Evolutionary conservation across 2,113 vertebrate species (phyloP), one percentile per base, ranked within the genome.

Genomic region (Narcine bancroftii): DNA sequence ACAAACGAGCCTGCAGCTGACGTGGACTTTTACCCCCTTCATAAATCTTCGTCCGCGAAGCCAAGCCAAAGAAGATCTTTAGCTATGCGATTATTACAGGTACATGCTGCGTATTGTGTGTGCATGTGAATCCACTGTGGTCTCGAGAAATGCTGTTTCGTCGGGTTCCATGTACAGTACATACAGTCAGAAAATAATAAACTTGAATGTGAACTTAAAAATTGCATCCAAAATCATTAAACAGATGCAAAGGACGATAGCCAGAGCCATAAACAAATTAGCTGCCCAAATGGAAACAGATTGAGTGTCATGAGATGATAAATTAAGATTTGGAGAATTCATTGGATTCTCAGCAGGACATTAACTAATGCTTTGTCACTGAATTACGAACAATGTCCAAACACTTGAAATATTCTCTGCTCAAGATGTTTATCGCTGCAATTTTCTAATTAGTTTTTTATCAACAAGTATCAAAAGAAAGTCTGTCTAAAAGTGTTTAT

Each of bases 391-490:
- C 81, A 60, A 87, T 10, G 81, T n/a, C 56, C 33, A 19, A 60
- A 87, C 53, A 63, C 53, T 17, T 83, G 79, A 83, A 33, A 83
- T 83, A 26, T 83, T 26, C 79, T 63, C 53, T 60, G 53, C 81
- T 33, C 81, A 60, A 87, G 36, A n/a, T 60, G n/a, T 60, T 85
- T 56, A 85, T 1, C 9, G 19, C 33, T 53, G 6, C 33, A 42
- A 29, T n/a, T 60, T 85, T 60, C 50, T 60, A 60, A 60, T 85
- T 85, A 60, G 81, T 33, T 85, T 85, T n/a, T 85, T 29, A 85
- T 36, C 6, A 2, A 53, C 11, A 60, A 85, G 2, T 87, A 87
- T 87, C 50, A 36, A 87, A 60, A 17, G 15, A 63, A 87, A 83
- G 33, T 56, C 81, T 36, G 53, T 17, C 33, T 87, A 36, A 85